Conservation (phyloP, 2,113 vertebrate genomes). For the Oryzias curvinotus region DNA sequence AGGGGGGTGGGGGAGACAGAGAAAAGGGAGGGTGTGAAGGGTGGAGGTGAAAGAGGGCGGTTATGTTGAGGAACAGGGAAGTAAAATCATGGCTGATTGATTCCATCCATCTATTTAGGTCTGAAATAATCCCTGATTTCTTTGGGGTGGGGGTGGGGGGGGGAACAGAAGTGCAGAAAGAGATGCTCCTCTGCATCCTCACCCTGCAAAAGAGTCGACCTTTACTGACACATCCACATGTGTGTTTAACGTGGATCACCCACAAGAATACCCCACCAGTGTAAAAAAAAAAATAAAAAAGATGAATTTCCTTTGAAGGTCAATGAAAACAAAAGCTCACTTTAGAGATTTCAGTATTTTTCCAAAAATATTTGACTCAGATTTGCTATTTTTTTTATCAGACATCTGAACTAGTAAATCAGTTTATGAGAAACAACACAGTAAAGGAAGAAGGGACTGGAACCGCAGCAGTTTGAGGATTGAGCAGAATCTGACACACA, state of each 20-base stretch:
- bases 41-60: slow-evolving; percentile 62
- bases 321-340: slow-evolving; percentile 26
- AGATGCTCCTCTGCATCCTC: slow-evolving; percentile 40
- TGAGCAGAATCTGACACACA: too few species aligned
- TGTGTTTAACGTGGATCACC: slow-evolving; percentile 20
- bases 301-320: slow-evolving; percentile 26
- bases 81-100: slow-evolving; percentile 69
- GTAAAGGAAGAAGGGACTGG: slow-evolving; percentile 33
- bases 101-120: slow-evolving; percentile 70
- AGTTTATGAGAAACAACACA: slow-evolving; percentile 18
- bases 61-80: slow-evolving; percentile 63
- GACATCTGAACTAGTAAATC: slow-evolving; percentile 31
- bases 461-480: slow-evolving; percentile 7
- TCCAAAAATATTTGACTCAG: slow-evolving; percentile 1
- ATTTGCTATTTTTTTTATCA: slow-evolving; percentile 1
- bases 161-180: slow-evolving; percentile 13
- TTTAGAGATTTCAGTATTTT: slow-evolving; percentile 24
- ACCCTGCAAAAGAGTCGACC: not conserved
- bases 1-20: slow-evolving; percentile 60
- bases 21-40: slow-evolving; percentile 52
- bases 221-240: not conserved
- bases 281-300: slow-evolving; percentile 8
- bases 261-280: slow-evolving; percentile 18
- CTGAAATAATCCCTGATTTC: slow-evolving; percentile 64
- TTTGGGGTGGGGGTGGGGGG: not conserved